These are phyloP conservation scores for Mimumesa dahlbomi DNA, from an alignment of 2,888 invertebrate genomes.

Conservation along the genomic window DNA sequence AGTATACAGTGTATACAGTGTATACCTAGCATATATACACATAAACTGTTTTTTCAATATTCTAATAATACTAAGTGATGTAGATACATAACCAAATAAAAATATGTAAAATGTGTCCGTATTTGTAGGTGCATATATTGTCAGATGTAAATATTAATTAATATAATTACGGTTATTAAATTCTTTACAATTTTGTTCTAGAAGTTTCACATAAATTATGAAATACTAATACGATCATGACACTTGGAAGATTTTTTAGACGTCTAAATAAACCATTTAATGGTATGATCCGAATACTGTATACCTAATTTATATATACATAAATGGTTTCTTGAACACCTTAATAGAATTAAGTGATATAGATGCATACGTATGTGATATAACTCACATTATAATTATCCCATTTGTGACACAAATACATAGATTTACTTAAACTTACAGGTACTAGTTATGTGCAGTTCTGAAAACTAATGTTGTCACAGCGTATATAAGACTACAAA, in stretches of 20 bases:
- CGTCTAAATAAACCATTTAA: conserved; percentile 28
- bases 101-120: too few species aligned
- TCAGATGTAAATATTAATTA: background rate
- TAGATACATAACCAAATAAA: too few species aligned
- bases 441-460: conserved; percentile 38
- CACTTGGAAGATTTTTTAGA: background rate
- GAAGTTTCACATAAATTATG: conserved; percentile 1
- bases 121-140: too few species aligned
- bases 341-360: conserved; percentile 6
- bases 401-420: conserved; percentile 26
- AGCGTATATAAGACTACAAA: conserved; percentile 9
- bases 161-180: background rate
- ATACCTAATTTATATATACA: conserved; percentile 10
- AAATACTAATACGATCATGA: background rate
- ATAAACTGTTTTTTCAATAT: background rate
- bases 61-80: conserved; percentile 4
- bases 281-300: conserved; percentile 14
- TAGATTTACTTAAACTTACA: conserved; percentile 35
- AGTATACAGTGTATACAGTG: too few species aligned
- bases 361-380: background rate
- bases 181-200: too few species aligned
- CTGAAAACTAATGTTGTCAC: too few species aligned
- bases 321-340: background rate
- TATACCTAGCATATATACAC: conserved; percentile 8
- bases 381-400: conserved; percentile 21